Evolutionary conservation across 1,140 invertebrate genomes (phyloP), one percentile per base, ranked within the genome.

Genomic region (Oryzaephilus surinamensis): DNA sequence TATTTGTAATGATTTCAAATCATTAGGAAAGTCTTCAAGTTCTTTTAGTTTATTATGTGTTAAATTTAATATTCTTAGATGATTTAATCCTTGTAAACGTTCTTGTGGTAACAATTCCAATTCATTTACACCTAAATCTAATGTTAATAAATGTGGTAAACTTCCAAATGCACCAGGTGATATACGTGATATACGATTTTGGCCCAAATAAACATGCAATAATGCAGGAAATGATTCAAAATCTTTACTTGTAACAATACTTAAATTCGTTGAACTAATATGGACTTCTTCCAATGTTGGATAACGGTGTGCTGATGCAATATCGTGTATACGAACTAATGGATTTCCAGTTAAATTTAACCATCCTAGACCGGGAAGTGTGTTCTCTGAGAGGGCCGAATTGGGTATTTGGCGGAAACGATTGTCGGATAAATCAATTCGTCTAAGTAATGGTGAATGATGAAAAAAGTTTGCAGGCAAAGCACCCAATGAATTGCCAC

Each of bases 201-300:
- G 67, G 2, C 71, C 67, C 21, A 94, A 59, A 45, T 77, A 79
- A 11, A 93, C 66, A 50, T 79, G 78, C 47, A 81, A 70, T 6
- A 94, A 64, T 0, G 76, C 73, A 2, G 84, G 80, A 50, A 91
- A 91, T n/a, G 82, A 75, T 52, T 86, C 79, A 53, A 94, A 91
- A 50, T 92, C 89, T 52, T 82, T 83, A 27, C 84, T 86, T 0
- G 86, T 88, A 3, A 94, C 71, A 32, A 91, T 79, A 2, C 76
- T 84, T 8, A 93, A 64, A 58, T 92, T 92, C 1, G 87, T 91
- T 13, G 74, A 71, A 28, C 76, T 80, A 36, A 91, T 80, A 52
- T 84, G 77, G 6, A 93, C 68, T 59, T 88, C 83, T 57, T 86
- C 76, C 0, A 92, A 66, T 7, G 74, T 61, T n/a, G 81, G 78